A percentile compares a stretch with the other conserved stretches of the same genome.
phyloP scores from a whole-genome alignment of 1,140 invertebrate species.

The Drosophila willistoni region DNA sequence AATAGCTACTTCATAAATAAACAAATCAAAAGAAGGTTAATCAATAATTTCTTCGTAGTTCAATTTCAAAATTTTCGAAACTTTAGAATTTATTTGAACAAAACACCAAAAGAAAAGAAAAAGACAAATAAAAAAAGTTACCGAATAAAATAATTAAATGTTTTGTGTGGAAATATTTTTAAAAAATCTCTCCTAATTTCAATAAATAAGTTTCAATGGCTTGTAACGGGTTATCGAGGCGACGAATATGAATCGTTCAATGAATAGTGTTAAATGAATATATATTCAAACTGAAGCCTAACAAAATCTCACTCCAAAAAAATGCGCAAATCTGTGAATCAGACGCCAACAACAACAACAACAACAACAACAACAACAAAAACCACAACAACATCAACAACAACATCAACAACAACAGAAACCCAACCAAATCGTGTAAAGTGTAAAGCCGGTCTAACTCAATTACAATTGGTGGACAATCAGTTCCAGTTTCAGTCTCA shows the following conservation, averaged over 20 bases:
- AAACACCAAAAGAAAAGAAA: no score
- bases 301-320: constrained; percentile 36
- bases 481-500: constrained; percentile 18
- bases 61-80: no score
- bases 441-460: constrained; percentile 28
- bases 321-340: constrained; percentile 64
- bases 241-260: neutral
- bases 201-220: neutral
- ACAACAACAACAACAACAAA: constrained; percentile 30
- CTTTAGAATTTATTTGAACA: no score
- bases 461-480: constrained; percentile 18
- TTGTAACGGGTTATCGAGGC: neutral
- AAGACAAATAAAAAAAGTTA: no score
- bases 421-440: constrained; percentile 28
- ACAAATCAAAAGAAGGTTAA: constrained; percentile 16
- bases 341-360: constrained; percentile 11
- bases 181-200: no score
- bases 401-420: constrained; percentile 25
- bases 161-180: no score
- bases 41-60: constrained; percentile 17
- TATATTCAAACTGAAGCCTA: neutral
- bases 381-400: constrained; percentile 9
- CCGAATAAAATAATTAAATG: no score
- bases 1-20: constrained; percentile 62
- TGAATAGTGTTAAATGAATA: neutral